These are phyloP conservation scores for Leptinotarsa haldemani DNA, from an alignment of 2,888 invertebrate genomes.

Conservation along the genomic window DNA sequence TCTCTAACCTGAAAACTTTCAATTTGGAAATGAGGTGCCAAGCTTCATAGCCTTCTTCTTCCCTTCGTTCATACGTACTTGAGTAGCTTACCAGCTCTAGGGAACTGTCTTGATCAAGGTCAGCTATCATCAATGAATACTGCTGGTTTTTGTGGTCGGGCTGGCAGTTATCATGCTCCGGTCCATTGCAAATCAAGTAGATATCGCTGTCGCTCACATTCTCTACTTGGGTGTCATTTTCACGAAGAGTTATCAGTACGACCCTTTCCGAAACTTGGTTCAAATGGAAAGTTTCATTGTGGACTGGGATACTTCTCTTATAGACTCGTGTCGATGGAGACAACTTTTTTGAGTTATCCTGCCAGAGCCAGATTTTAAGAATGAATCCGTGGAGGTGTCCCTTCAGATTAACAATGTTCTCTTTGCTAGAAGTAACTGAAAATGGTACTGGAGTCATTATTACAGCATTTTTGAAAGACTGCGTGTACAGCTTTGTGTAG, in stretches of 20 bases:
- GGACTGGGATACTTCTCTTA: slow-evolving; percentile 46
- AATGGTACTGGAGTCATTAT: slow-evolving; percentile 80
- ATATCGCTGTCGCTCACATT: slow-evolving; percentile 85
- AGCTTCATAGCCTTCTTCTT: slow-evolving; percentile 67
- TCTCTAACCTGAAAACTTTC: slow-evolving; percentile 77
- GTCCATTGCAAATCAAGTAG: slow-evolving; percentile 76
- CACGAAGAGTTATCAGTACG: slow-evolving; percentile 82
- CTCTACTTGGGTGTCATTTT: slow-evolving; percentile 77
- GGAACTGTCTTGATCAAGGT: slow-evolving; percentile 80
- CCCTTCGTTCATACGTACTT: slow-evolving; percentile 71
- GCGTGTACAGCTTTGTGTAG: slow-evolving; percentile 64
- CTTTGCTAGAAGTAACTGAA: slow-evolving; percentile 68
- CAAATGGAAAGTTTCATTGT: slow-evolving; percentile 52
- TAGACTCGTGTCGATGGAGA: slow-evolving; percentile 44
- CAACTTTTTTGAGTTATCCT: slow-evolving; percentile 56
- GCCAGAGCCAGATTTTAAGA: slow-evolving; percentile 87
- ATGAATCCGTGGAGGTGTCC: slow-evolving; percentile 79
- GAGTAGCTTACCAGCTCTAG: slow-evolving; percentile 83
- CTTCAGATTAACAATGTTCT: slow-evolving; percentile 61
- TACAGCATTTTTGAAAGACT: slow-evolving; percentile 76
- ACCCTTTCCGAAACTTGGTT: slow-evolving; percentile 71
- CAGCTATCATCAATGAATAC: slow-evolving; percentile 78
- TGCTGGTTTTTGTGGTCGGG: slow-evolving; percentile 80
- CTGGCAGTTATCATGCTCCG: slow-evolving; percentile 71
- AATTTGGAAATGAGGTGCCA: slow-evolving; percentile 78